Conservation (phyloP, 2,113 vertebrate species). For the Talpa occidentalis region DNA sequence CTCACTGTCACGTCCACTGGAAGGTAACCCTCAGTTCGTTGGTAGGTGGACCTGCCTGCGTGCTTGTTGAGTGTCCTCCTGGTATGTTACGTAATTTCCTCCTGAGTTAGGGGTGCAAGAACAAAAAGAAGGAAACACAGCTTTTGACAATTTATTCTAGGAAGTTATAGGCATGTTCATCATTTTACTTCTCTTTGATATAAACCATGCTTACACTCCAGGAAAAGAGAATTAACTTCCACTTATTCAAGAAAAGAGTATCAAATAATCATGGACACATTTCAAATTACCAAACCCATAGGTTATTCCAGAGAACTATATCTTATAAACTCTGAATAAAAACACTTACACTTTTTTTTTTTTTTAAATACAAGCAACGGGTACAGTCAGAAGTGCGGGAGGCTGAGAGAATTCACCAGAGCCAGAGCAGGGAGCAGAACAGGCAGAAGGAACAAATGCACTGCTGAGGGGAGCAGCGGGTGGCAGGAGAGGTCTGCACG, state of each 20-base stretch:
- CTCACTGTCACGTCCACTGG: too few relatives aligned
- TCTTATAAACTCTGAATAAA: background rate
- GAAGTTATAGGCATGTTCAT: background rate
- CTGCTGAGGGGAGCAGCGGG: too few relatives aligned
- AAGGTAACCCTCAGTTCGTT: background rate
- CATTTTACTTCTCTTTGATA: background rate
- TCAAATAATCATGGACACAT: background rate
- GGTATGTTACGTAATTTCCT: background rate
- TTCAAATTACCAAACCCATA: background rate
- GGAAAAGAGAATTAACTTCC: background rate
- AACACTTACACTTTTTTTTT: too few relatives aligned
- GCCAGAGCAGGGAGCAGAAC: too few relatives aligned
- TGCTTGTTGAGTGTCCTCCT: background rate
- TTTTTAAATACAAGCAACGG: too few relatives aligned
- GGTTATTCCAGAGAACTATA: background rate
- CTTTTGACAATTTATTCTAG: background rate
- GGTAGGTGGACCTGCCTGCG: background rate
- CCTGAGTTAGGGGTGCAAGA: background rate
- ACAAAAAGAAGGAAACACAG: background rate
- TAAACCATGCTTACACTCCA: background rate
- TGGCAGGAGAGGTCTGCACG: too few relatives aligned
- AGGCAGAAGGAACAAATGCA: too few relatives aligned
- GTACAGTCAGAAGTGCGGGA: too few relatives aligned
- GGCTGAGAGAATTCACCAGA: too few relatives aligned
- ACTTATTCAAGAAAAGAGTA: background rate